Evolutionary conservation across 2,113 vertebrate genomes (phyloP), one percentile per base, ranked within the genome.

Genomic region (Caloenas nicobarica): DNA sequence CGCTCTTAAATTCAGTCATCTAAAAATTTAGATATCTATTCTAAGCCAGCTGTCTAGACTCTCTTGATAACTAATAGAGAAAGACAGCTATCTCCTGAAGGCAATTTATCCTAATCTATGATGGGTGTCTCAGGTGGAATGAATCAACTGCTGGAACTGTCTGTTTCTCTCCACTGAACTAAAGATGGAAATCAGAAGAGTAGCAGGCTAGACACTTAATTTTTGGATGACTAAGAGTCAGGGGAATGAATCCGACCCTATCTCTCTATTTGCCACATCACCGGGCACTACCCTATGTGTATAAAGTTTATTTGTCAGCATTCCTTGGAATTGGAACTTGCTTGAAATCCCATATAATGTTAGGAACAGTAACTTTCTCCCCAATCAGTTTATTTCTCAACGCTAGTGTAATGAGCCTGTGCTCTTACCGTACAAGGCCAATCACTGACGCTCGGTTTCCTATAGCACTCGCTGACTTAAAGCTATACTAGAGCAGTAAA

Each of bases 161-260:
- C 80, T 89, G 46, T 84, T 91, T 89, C 77, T 86, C 83, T 93
- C 40, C 69, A 78, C 29, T 94, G 86, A 81, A 78, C 73, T 69
- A 44, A 64, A 81, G 77, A 81, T 26, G 38, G 48, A 71, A 78
- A 87, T 92, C 60, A 86, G 72, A 78, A 61, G 36, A 92, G 51
- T 28, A 92, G 68, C 66, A 79, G 38, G 46, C 48, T 56, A 81
- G 60, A 71, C 80, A 81, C 15, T 31, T n/a, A 93, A 73, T 54
- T 92, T 88, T 40, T 62, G 60, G 71, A 81, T 66, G 64, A 86
- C 22, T 80, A 73, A 85, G 40, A 91, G 14, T n/a, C 64, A 70
- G n/a, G 10, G 50, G 88, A 58, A 88, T 12, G 4, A 93, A 93
- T 77, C 58, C 74, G 93, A 62, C 36, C 15, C 36, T 69, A 17